phyloP scores from a whole-genome alignment of 2,797 vertebrate genomes.

The Limnodromus scolopaceus region DNA sequence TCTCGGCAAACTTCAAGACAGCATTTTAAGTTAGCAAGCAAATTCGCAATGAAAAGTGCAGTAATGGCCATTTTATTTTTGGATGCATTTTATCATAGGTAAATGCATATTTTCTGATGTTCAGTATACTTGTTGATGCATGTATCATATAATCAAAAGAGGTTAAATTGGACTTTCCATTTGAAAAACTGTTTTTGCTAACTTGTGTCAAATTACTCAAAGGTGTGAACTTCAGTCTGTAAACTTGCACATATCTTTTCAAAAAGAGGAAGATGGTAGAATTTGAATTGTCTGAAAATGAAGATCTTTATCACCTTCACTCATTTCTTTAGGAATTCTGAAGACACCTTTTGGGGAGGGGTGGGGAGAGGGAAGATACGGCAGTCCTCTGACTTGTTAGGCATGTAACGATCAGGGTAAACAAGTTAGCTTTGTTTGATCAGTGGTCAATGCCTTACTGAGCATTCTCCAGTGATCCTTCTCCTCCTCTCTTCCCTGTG shows the following conservation, averaged over 20 bases:
- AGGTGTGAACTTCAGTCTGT: not conserved
- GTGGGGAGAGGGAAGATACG: rapidly evolving
- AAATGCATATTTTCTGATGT: not conserved
- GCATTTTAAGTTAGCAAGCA: not conserved
- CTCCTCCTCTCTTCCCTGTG: not conserved
- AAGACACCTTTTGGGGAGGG: not conserved
- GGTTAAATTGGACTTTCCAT: not conserved
- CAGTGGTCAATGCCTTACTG: not conserved
- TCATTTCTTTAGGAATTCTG: not conserved
- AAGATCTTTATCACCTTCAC: not conserved
- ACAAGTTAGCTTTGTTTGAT: not conserved
- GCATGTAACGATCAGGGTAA: not conserved
- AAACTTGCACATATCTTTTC: not conserved
- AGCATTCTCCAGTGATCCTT: not conserved
- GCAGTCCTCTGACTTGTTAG: not conserved
- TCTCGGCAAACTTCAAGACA: not conserved
- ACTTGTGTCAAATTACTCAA: not conserved
- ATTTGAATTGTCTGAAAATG: not conserved
- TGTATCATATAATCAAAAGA: not conserved
- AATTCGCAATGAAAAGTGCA: not conserved
- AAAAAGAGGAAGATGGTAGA: not conserved
- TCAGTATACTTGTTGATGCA: not conserved
- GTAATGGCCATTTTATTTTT: not conserved
- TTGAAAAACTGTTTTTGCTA: not conserved
- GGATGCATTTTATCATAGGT: not conserved